Percentiles rank a stretch among this genome's conserved stretches.
These are phyloP conservation scores for Trissonchulus latispiculum DNA, from an alignment of 2,888 invertebrate genomes.

Conservation along the genomic window DNA sequence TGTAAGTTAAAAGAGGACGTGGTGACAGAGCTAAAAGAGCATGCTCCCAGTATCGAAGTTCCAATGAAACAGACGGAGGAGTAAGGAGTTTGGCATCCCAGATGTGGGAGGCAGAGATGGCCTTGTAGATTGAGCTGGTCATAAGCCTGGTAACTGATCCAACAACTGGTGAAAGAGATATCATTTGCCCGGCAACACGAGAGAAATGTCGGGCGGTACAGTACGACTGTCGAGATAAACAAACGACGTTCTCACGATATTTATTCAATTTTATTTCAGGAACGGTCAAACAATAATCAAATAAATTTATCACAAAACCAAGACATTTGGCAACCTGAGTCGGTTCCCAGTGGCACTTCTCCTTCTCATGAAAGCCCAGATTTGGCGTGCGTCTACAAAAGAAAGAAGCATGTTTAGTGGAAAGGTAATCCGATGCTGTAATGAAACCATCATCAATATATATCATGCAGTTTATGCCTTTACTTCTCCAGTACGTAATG, in stretches of 20 bases:
- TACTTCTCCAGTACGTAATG: background rate
- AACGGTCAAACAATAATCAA: too few species aligned
- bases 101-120: background rate
- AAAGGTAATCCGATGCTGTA: too few species aligned
- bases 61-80: background rate
- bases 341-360: background rate
- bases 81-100: background rate
- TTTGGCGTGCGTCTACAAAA: background rate
- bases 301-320: background rate
- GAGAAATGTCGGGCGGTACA: background rate
- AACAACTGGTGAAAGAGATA: background rate
- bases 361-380: background rate
- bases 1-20: background rate
- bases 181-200: background rate
- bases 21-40: background rate
- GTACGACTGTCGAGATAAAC: too few species aligned
- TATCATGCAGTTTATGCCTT: background rate
- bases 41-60: background rate
- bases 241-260: too few species aligned
- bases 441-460: background rate
- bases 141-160: background rate
- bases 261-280: too few species aligned
- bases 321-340: background rate
- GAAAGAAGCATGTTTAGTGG: background rate
- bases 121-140: background rate